A percentile compares a stretch with the other conserved stretches of the same genome.
Conservation (phyloP, 1,140 invertebrate species). For the Pogonus chalceus region DNA sequence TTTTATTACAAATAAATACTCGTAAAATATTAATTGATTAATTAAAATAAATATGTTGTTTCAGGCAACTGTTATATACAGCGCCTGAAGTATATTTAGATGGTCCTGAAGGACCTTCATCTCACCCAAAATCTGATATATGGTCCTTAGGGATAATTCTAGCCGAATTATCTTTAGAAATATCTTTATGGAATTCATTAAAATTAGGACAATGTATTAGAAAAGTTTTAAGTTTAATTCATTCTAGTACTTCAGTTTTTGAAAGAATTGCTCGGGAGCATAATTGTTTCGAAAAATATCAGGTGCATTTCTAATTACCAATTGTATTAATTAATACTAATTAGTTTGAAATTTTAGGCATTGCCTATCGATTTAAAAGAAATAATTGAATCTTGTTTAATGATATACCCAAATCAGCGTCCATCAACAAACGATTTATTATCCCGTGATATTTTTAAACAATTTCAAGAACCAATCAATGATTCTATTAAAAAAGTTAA, state of each 20-base stretch:
- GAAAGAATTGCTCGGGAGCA: conserved; percentile 69
- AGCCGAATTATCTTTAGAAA: conserved; percentile 59
- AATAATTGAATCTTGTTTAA: conserved; percentile 58
- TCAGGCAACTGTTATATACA: conserved; percentile 64
- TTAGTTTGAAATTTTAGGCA: conserved; percentile 38
- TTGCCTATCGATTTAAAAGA: conserved; percentile 48
- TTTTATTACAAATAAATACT: too few relatives aligned
- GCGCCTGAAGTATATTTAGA: conserved; percentile 68
- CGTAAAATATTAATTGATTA: too few relatives aligned
- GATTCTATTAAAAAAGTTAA: conserved; percentile 22
- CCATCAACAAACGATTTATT: conserved; percentile 51
- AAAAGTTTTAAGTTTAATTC: conserved; percentile 62
- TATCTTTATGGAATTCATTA: conserved; percentile 55
- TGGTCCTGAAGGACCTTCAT: conserved; percentile 28
- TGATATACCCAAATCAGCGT: conserved; percentile 51
- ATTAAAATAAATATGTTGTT: conserved; percentile 21
- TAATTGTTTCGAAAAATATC: conserved; percentile 53
- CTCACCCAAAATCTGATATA: conserved; percentile 67
- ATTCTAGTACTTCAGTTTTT: conserved; percentile 47
- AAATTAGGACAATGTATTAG: conserved; percentile 62
- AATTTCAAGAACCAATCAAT: conserved; percentile 28
- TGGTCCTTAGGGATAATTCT: conserved; percentile 88
- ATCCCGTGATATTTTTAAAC: conserved; percentile 37
- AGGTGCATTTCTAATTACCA: conserved; percentile 36
- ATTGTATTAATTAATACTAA: background rate